Evolutionary conservation across 2,797 vertebrate species (phyloP).

Genomic region (Heterohyrax brucei): DNA sequence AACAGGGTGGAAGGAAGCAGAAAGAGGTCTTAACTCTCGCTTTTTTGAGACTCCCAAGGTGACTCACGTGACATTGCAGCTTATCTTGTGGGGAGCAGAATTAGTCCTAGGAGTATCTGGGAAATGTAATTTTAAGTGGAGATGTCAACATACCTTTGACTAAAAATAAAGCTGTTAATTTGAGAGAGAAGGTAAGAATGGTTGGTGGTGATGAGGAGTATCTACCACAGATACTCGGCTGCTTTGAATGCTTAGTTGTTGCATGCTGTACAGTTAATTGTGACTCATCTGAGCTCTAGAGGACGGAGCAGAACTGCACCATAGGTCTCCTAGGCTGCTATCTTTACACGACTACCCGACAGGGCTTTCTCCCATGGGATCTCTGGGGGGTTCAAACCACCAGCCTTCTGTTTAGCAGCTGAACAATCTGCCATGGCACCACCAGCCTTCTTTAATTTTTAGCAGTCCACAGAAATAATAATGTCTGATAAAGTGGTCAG

Average conservation of each 20-base stretch:
- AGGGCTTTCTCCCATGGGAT: neutral
- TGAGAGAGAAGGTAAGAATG: neutral
- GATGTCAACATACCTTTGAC: neutral
- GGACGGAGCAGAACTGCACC: neutral
- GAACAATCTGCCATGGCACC: neutral
- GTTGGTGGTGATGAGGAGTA: neutral
- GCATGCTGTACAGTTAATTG: neutral
- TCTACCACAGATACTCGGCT: neutral
- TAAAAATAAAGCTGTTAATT: neutral
- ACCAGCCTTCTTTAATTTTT: neutral
- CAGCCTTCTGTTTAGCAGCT: neutral
- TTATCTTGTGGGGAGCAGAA: neutral
- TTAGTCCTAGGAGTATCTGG: neutral
- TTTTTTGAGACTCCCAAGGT: neutral
- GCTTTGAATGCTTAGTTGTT: neutral
- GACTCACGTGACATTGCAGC: accelerated
- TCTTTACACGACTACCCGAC: neutral
- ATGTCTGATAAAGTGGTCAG: neutral
- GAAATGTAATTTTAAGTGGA: neutral
- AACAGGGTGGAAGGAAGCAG: neutral
- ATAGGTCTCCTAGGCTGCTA: neutral
- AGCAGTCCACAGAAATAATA: neutral
- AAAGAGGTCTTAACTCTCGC: neutral
- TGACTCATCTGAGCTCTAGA: neutral
- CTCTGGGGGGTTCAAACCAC: neutral